These are phyloP conservation scores for Parotocinclus haroldoi DNA, from an alignment of 2,797 vertebrate species.

Conservation along the genomic window DNA sequence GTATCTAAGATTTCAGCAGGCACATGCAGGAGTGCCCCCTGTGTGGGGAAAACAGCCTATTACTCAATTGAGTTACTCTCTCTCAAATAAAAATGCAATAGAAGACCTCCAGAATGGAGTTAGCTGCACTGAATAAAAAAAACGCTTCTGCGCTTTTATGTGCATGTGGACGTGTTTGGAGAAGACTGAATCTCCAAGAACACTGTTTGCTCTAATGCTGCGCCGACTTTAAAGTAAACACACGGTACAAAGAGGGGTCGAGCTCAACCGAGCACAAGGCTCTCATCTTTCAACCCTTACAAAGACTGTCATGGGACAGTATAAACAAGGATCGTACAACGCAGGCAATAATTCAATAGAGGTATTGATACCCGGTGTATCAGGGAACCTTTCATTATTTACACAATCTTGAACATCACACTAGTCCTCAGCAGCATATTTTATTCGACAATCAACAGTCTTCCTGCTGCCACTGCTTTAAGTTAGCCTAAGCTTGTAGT, in stretches of 20 bases:
- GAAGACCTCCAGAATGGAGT: background rate
- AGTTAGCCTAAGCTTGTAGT: background rate
- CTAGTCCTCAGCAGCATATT: no score
- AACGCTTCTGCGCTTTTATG: background rate
- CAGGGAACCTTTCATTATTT: no score
- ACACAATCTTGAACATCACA: no score
- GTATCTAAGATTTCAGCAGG: no score
- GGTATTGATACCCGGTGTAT: conserved; percentile 1
- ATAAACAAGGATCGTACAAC: conserved; percentile 26
- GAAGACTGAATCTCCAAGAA: conserved; percentile 18
- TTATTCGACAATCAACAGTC: no score
- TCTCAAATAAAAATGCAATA: background rate
- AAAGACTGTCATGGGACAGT: background rate
- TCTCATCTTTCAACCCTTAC: conserved; percentile 18
- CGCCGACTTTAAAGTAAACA: conserved; percentile 23
- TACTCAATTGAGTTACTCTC: no score
- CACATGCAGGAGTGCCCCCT: no score
- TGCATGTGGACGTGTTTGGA: conserved; percentile 6
- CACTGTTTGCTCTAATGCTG: conserved; percentile 14
- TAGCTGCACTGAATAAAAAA: background rate
- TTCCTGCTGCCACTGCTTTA: no score
- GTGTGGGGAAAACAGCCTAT: no score
- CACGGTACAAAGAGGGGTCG: conserved; percentile 6
- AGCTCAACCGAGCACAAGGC: conserved; percentile 16
- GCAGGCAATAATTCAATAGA: background rate